Conservation (phyloP, 2,888 invertebrate genomes). For the Idaea aversata region DNA sequence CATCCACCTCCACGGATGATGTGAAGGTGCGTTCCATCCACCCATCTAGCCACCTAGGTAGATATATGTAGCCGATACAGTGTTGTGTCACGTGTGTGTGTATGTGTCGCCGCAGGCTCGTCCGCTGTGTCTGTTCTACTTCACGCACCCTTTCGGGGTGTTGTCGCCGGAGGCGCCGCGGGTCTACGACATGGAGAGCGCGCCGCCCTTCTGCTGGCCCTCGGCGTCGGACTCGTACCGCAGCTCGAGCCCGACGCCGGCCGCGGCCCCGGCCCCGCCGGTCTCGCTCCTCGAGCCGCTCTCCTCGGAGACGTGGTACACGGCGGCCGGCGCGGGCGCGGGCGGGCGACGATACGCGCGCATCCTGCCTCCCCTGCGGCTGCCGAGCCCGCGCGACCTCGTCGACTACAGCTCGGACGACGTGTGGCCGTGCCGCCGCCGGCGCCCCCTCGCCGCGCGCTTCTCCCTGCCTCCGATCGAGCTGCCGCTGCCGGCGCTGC, state of each 20-base stretch:
- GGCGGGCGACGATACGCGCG: slow-evolving; percentile 49
- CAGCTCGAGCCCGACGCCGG: slow-evolving; percentile 23
- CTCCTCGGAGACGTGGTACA: slow-evolving; percentile 50
- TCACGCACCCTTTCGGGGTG: slow-evolving; percentile 79
- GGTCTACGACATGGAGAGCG: slow-evolving; percentile 53
- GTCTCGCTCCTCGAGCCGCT: slow-evolving; percentile 31
- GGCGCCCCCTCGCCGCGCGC: slow-evolving; percentile 46
- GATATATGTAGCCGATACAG: slow-evolving; percentile 1
- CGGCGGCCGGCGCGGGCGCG: slow-evolving; percentile 38
- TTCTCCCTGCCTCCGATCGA: slow-evolving; percentile 50
- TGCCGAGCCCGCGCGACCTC: slow-evolving; percentile 48
- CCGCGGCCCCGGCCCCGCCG: slow-evolving; percentile 46
- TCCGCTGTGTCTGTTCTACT: slow-evolving; percentile 79
- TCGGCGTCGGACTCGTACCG: slow-evolving; percentile 41
- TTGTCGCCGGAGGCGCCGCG: slow-evolving; percentile 71
- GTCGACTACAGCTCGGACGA: slow-evolving; percentile 43
- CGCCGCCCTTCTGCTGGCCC: slow-evolving; percentile 46
- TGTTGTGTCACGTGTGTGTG: slow-evolving; percentile 3
- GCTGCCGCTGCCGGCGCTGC: slow-evolving; percentile 32
- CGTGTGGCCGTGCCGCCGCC: slow-evolving; percentile 49
- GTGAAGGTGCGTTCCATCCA: slow-evolving; percentile 50
- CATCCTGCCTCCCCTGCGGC: slow-evolving; percentile 58
- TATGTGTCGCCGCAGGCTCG: slow-evolving; percentile 48
- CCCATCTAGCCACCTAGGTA: too few species aligned
- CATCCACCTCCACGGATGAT: slow-evolving; percentile 73